phyloP scores from a whole-genome alignment of 2,113 vertebrate genomes.

The Columba livia region DNA sequence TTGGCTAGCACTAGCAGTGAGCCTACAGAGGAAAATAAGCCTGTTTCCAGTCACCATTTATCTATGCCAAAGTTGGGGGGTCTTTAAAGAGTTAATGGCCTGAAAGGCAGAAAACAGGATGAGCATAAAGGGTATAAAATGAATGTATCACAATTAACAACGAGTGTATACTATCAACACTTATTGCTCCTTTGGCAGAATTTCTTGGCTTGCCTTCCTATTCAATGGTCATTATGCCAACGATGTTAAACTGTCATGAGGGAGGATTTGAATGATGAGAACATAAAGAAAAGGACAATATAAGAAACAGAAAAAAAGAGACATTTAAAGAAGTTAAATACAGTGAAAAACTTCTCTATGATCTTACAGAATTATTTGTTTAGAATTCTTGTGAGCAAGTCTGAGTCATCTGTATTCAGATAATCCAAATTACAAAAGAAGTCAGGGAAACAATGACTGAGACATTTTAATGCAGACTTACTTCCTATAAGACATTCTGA shows the following conservation, averaged over 20 bases:
- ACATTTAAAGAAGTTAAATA: background rate
- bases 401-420: constrained; percentile 11
- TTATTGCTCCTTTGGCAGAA: background rate
- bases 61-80: background rate
- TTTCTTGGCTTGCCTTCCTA: background rate
- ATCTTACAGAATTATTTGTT: background rate
- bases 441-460: constrained; percentile 19
- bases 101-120: background rate
- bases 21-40: background rate
- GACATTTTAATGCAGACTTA: background rate
- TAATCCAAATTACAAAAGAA: background rate
- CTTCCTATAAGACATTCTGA: background rate
- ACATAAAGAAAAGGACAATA: background rate
- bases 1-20: background rate
- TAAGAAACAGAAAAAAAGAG: background rate
- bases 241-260: background rate
- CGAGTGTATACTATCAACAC: background rate
- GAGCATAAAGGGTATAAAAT: background rate
- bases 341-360: background rate
- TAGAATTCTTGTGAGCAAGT: constrained; percentile 1
- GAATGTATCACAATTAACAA: background rate
- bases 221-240: background rate
- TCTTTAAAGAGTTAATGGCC: background rate
- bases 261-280: background rate
- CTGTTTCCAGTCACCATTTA: background rate